Evolutionary conservation across 2,888 invertebrate species (phyloP).

Genomic region (Eurytoma californica): DNA sequence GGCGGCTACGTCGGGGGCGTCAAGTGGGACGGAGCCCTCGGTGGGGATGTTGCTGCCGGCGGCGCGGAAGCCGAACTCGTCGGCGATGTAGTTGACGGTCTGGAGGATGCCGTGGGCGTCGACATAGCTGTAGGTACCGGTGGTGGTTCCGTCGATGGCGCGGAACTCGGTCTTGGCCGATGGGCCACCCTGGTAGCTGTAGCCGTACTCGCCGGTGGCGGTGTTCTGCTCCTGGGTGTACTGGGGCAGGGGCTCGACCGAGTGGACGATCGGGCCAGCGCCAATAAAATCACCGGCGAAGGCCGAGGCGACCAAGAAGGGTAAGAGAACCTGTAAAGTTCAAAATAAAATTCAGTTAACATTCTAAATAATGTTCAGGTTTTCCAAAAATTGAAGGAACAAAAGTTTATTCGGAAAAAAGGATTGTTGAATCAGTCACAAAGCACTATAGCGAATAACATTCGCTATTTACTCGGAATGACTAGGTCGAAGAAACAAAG

Average conservation of each 20-base stretch:
- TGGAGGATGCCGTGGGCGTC: slow-evolving; percentile 82
- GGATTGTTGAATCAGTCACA: too few species aligned
- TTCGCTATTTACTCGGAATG: too few species aligned
- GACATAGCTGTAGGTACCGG: slow-evolving; percentile 82
- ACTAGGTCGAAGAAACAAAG: too few species aligned
- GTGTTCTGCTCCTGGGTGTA: slow-evolving; percentile 80
- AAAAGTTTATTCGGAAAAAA: too few species aligned
- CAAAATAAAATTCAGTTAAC: too few species aligned
- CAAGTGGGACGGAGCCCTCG: slow-evolving; percentile 27
- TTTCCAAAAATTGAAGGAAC: too few species aligned
- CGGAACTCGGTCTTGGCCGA: slow-evolving; percentile 81
- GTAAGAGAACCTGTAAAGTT: slow-evolving; percentile 16
- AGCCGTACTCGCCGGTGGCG: slow-evolving; percentile 76
- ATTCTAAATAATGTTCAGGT: too few species aligned
- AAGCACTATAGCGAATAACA: too few species aligned
- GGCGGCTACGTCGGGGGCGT: slow-evolving; percentile 67
- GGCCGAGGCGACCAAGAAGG: slow-evolving; percentile 38
- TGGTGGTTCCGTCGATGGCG: slow-evolving; percentile 79
- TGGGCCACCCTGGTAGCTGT: slow-evolving; percentile 81
- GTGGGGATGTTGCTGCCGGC: slow-evolving; percentile 48
- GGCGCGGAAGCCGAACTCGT: slow-evolving; percentile 81
- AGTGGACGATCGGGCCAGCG: not conserved
- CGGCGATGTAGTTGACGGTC: slow-evolving; percentile 81
- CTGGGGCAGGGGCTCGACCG: slow-evolving; percentile 61
- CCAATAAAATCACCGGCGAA: slow-evolving; percentile 20